Conservation (phyloP, 2,113 vertebrate species). For the Amazona vittata region DNA sequence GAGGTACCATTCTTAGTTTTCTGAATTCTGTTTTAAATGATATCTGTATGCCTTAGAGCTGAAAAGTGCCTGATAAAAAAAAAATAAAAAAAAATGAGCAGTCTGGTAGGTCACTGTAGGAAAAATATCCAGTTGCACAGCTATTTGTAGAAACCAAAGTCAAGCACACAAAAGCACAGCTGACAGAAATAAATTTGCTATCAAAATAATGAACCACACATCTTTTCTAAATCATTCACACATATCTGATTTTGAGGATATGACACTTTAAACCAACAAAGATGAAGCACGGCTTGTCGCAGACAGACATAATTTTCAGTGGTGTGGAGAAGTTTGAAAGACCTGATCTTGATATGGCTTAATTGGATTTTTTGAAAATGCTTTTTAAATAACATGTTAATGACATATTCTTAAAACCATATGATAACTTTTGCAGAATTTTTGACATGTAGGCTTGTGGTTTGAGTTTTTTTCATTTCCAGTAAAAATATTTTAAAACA, state of each 20-base stretch:
- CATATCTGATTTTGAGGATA: background rate
- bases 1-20: background rate
- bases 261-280: background rate
- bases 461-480: background rate
- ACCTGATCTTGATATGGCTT: background rate
- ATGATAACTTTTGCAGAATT: background rate
- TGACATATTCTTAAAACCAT: background rate
- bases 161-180: background rate
- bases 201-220: accelerated
- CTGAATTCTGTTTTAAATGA: background rate
- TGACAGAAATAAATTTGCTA: background rate
- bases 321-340: background rate
- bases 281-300: background rate
- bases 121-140: background rate
- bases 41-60: background rate
- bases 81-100: background rate
- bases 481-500: background rate
- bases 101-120: background rate
- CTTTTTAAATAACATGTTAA: background rate
- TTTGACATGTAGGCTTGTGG: background rate
- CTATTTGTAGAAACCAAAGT: background rate
- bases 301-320: background rate
- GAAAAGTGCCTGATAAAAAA: background rate
- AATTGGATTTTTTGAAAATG: background rate
- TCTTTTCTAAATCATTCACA: background rate